These are phyloP conservation scores for Sylvia atricapilla DNA, from an alignment of 2,113 vertebrate genomes.

Conservation along the genomic window DNA sequence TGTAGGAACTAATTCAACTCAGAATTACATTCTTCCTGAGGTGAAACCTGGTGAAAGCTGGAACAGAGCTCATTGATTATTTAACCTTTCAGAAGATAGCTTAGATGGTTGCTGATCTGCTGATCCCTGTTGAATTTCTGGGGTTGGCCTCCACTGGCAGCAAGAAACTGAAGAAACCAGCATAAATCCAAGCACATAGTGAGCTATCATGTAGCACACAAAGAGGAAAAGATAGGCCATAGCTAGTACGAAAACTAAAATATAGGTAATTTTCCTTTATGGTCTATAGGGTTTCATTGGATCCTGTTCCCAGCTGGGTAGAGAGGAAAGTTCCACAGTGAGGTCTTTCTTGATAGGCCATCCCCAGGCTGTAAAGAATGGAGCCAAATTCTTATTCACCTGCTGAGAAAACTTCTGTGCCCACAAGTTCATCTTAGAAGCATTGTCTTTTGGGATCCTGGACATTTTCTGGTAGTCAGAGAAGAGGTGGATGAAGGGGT, in stretches of 20 bases:
- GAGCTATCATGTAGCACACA: background rate
- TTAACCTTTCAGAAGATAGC: background rate
- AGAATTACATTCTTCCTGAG: background rate
- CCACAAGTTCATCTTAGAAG: conserved; percentile 78
- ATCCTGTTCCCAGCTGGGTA: conserved; percentile 76
- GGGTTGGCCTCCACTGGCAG: background rate
- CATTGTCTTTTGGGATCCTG: conserved; percentile 51
- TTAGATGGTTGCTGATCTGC: background rate
- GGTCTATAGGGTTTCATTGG: conserved; percentile 69
- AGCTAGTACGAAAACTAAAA: background rate
- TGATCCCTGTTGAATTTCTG: background rate
- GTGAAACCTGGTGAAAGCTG: background rate
- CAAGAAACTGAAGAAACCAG: background rate
- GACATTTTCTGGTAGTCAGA: conserved; percentile 72
- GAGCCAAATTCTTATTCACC: conserved; percentile 76
- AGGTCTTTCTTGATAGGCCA: conserved; percentile 77
- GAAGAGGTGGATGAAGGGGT: conserved; percentile 73
- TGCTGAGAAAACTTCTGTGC: conserved; percentile 73
- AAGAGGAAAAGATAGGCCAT: background rate
- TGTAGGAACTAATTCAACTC: background rate
- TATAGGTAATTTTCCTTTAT: conserved; percentile 47
- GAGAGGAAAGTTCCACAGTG: conserved; percentile 59
- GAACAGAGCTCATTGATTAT: background rate
- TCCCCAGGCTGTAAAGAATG: conserved; percentile 77
- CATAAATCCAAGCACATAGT: background rate